These are phyloP conservation scores for Seriola rivoliana DNA, from an alignment of 2,113 vertebrate species.

Conservation along the genomic window DNA sequence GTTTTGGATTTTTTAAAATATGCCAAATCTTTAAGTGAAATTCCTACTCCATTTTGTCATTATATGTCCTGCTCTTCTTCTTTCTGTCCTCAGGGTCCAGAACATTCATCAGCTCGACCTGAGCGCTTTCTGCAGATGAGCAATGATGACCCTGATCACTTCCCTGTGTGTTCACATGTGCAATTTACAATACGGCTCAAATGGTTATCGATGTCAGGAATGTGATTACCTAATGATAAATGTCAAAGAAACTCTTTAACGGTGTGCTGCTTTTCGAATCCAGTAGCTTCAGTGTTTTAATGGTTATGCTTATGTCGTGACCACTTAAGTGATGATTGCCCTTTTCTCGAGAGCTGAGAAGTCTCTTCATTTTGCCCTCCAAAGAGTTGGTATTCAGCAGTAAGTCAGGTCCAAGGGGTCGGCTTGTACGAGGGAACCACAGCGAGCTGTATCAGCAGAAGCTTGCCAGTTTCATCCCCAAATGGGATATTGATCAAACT, in stretches of 20 bases:
- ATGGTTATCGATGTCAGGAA: not conserved
- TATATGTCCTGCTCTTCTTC: constrained; percentile 7
- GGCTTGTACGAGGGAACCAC: constrained; percentile 2
- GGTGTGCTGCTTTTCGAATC: constrained; percentile 11
- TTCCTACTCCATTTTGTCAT: not conserved
- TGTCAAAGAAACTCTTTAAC: constrained; percentile 1
- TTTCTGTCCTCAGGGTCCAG: constrained; percentile 85
- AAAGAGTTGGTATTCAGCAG: constrained; percentile 48
- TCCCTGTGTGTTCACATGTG: constrained; percentile 86
- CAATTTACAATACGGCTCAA: constrained; percentile 6
- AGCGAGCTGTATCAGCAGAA: constrained; percentile 63
- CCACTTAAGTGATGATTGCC: constrained; percentile 55
- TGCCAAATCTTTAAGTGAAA: constrained; percentile 48
- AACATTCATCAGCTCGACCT: constrained; percentile 93
- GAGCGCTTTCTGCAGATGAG: constrained; percentile 96
- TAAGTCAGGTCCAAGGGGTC: constrained; percentile 44
- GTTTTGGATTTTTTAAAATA: not conserved
- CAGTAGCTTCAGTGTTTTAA: constrained; percentile 17
- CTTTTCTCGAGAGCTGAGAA: constrained; percentile 58
- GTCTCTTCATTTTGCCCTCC: constrained; percentile 59
- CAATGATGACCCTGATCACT: constrained; percentile 92
- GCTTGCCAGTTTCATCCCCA: constrained; percentile 61
- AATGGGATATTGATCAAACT: constrained; percentile 76
- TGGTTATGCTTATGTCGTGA: constrained; percentile 23
- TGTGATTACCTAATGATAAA: constrained; percentile 15